Base-by-base conservation (phyloP, 2,797 vertebrate genomes). In the Zalophus californianus region DNA sequence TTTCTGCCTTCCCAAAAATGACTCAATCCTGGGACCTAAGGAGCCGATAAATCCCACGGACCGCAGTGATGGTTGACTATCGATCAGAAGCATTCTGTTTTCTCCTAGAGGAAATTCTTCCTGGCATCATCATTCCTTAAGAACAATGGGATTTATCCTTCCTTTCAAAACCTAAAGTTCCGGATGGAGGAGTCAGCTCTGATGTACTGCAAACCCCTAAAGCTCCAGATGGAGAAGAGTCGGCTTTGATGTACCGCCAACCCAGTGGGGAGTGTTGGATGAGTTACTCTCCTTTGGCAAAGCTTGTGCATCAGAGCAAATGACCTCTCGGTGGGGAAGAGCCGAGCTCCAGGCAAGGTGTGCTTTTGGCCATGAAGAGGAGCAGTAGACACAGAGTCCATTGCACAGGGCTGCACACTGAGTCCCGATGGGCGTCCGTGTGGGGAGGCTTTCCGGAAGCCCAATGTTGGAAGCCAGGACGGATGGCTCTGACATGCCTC, bases 81-180 rank as follows among this genome's bases (percentile, higher is more conserved):
- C 1, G 2, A 12, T 54, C 21, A 68, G 35, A 90, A 87, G 27
- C 50, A 58, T 56, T 66, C 50, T 5, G 13, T 35, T 83, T 94
- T 54, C 96, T 91, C 32, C 70, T 25, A 44, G 16, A 77, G 52
- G 38, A 86, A 62, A n/a, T n/a, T n/a, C 50, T 54, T 77, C 35
- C 0, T 16, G 35, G 14, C 41, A 5, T 83, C 54, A 15, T 44
- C 29, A 38, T 84, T 72, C 60, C 50, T 23, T 58, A 29, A 75
- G 54, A 44, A 89, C 84, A 70, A 9, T 18, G 38, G 25, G 27
- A 38, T 56, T 21, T 94, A 52, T 62, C 68, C 66, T 85, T 90
- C 32, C 66, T 78, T 38, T 90, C 64, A 27, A 79, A 75, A 70
- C 58, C 48, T 9, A 20, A 54, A 83, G 27, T 44, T 29, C 54